A percentile compares a stretch with the other conserved stretches of the same genome.
Evolutionary conservation across 92 coral and sea anemone genomes (phyloP).

Genomic region (Umimayanthus chanpuru): DNA sequence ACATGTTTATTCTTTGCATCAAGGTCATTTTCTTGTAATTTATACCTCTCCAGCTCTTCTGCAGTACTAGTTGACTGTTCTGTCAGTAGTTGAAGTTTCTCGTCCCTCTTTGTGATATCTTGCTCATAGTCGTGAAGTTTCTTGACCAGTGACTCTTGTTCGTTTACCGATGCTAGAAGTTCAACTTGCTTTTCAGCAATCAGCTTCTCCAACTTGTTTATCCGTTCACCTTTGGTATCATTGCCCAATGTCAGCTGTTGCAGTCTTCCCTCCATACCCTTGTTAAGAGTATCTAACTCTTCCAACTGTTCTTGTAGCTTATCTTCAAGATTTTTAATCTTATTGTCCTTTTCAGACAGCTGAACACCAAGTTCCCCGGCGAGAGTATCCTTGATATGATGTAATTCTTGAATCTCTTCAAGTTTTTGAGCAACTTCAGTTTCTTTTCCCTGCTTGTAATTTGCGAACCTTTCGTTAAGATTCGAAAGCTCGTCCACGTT

Average conservation of each 20-base stretch:
- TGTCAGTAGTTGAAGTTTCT: not conserved
- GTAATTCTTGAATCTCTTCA: conserved; percentile 64
- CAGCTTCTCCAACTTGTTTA: conserved; percentile 29
- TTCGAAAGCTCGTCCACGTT: conserved; percentile 2
- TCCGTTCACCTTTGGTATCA: conserved; percentile 1
- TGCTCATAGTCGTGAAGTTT: not conserved
- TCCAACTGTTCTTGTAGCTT: not conserved
- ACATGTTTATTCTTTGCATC: not conserved
- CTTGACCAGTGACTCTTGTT: not conserved
- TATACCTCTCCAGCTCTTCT: not conserved
- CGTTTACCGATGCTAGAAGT: not conserved
- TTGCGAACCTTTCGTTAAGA: not conserved
- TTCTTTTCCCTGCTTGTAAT: conserved; percentile 40
- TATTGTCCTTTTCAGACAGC: conserved; percentile 44
- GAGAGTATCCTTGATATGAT: conserved; percentile 51
- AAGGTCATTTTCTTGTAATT: not conserved
- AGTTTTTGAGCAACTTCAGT: conserved; percentile 48
- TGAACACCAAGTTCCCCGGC: conserved; percentile 51
- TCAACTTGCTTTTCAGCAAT: not conserved
- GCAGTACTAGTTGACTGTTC: not conserved
- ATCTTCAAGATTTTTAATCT: conserved; percentile 30
- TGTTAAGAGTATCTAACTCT: conserved; percentile 27
- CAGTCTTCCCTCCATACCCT: conserved; percentile 7
- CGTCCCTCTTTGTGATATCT: not conserved
- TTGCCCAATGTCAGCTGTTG: conserved; percentile 6